These are phyloP conservation scores for Neosalanx taihuensis DNA, from an alignment of 2,797 vertebrate species.

Conservation along the genomic window DNA sequence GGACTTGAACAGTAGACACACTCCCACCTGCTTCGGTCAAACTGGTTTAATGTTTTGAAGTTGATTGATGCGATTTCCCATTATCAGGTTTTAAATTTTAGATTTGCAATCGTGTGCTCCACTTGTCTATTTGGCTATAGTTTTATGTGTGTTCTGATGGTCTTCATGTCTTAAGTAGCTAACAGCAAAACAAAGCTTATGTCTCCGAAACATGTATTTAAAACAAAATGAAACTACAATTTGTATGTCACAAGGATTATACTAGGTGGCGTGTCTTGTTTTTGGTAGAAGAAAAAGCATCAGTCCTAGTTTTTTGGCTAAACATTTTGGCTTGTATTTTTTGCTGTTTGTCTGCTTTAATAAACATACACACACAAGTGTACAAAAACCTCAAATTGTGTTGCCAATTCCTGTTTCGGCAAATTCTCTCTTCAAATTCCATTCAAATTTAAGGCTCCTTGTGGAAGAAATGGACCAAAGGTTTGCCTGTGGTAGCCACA, in stretches of 20 bases:
- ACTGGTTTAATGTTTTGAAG: conserved; percentile 87
- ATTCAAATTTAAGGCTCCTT: conserved; percentile 74
- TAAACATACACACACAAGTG: conserved; percentile 98
- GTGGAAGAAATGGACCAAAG: conserved; percentile 70
- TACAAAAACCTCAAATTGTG: conserved; percentile 94
- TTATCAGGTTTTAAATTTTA: conserved; percentile 69
- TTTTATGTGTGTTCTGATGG: conserved; percentile 90
- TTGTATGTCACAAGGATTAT: conserved; percentile 92
- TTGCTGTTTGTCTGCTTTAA: conserved; percentile 99
- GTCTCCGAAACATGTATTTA: conserved; percentile 89
- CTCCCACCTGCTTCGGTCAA: conserved; percentile 91
- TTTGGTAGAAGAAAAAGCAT: conserved; percentile 67
- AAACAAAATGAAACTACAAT: conserved; percentile 79
- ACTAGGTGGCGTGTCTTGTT: conserved; percentile 88
- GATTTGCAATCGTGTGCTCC: conserved; percentile 84
- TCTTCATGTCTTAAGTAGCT: conserved; percentile 88
- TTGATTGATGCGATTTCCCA: conserved; percentile 62
- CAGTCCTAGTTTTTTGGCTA: conserved; percentile 87
- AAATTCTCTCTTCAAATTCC: conserved; percentile 91
- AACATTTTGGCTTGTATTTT: conserved; percentile 99
- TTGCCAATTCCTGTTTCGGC: conserved; percentile 97
- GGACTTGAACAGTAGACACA: conserved; percentile 87
- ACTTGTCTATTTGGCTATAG: conserved; percentile 89
- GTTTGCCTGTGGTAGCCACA: conserved; percentile 68
- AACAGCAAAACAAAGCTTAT: conserved; percentile 72